Evolutionary conservation across 2,797 vertebrate genomes (phyloP), one percentile per base, ranked within the genome.

Genomic region (Morus bassanus): DNA sequence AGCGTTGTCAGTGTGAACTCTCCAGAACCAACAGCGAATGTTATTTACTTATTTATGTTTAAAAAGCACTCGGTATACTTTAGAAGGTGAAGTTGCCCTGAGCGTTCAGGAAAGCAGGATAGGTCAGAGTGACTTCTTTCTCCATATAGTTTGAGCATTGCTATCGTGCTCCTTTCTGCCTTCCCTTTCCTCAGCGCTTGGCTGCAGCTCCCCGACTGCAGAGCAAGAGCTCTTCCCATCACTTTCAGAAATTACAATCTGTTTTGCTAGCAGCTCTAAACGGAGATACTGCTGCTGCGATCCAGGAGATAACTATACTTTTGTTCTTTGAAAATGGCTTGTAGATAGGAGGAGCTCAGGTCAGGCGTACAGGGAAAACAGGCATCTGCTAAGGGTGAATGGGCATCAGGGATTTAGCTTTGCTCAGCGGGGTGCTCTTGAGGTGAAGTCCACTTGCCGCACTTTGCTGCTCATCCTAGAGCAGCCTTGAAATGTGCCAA

Each of bases 341-440:
- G 25, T 24, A 14, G 67, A 43, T 7, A 35, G 79, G 76, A 79
- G 59, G 50, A 88, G 68, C 82, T 83, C 64, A 37, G 82, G 59
- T 79, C 87, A 79, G 85, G 70, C 13, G 0, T 59, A 30, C 59
- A 14, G 19, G 8, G 13, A 45, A 16, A 67, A 65, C 7, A 2
- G 0, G 35, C 11, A 14, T 5, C 54, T 10, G 43, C 85, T 15
- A 12, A 9, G 7, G 54, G 54, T 11, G 2, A n/a, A 3, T 0
- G 2, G 23, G 45, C 78, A 46, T 21, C 8, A 4, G 78, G 81
- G 75, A 25, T 30, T 70, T 37, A 43, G 53, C 78, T 75, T 22
- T 56, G 81, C 46, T 70, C 7, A 1, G 39, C 65, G 28, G 57
- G 8, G 23, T n/a, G 65, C 21, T 76, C 35, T 25, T 50, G 60